Conservation (phyloP, 2,888 invertebrate species). For the Rosalia funebris region DNA sequence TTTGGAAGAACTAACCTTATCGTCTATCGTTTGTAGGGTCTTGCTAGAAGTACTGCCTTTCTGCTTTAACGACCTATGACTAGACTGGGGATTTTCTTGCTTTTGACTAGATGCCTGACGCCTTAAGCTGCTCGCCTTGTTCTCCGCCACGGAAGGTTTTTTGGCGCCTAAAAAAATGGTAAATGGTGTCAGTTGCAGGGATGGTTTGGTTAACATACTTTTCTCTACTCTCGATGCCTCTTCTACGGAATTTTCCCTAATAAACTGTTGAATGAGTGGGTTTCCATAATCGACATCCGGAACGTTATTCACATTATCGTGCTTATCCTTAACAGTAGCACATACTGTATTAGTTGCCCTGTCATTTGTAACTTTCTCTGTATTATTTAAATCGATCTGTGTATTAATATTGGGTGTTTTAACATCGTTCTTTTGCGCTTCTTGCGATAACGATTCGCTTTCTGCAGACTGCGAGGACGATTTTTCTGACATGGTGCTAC, state of each 20-base stretch:
- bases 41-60: conserved; percentile 14
- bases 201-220: too few species aligned
- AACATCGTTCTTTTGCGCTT: conserved; percentile 14
- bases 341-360: neutral
- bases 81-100: conserved; percentile 34
- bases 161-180: conserved; percentile 27
- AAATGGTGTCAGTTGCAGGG: too few species aligned
- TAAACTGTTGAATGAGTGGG: conserved; percentile 58
- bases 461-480: conserved; percentile 62
- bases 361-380: conserved; percentile 4
- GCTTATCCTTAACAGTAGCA: neutral
- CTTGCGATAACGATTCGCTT: conserved; percentile 27
- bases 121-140: conserved; percentile 49
- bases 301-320: neutral
- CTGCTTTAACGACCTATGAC: conserved; percentile 27
- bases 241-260: conserved; percentile 56
- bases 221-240: conserved; percentile 38
- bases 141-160: conserved; percentile 43
- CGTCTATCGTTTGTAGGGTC: conserved; percentile 27
- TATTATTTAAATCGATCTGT: conserved; percentile 21
- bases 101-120: conserved; percentile 46
- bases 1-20: conserved; percentile 28
- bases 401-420: conserved; percentile 7
- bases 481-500: conserved; percentile 40
- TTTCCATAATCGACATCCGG: conserved; percentile 43